Evolutionary conservation across 2,797 vertebrate species (phyloP), one percentile per base, ranked within the genome.

Genomic region (Rhinoraja longicauda): DNA sequence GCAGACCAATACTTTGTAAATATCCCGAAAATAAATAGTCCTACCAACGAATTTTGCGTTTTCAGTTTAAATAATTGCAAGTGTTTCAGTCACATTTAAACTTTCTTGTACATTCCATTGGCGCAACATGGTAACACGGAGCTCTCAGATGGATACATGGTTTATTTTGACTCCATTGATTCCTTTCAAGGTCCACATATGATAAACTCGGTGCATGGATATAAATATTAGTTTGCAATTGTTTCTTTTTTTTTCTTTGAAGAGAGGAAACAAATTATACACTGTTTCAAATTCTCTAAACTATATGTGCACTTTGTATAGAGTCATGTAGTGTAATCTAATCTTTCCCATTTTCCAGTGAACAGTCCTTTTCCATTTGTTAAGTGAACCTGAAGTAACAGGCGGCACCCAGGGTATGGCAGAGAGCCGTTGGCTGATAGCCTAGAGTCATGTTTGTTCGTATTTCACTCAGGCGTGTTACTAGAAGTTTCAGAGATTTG

Each of bases 331-430:
- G 70, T 92, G 39, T 13, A 57, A 75, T 13, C 36, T 73, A 92
- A 92, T 92, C 70, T 21, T 57, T 26, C 45, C 75, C 26, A 72
- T 91, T 91, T 29, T 45, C 88, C 21, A 73, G 73, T 8, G 90
- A 92, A 73, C 90, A 92, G 24, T 57, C 12, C 39, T 92, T 91
- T 92, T 92, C 70, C 70, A 53, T 75, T 75, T 92, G 90, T 92
- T 29, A 53, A 75, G 6, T 15, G 39, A 57, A 72, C 90, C 90
- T 92, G 90, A 92, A 92, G 53, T 73, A 92, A 92, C 53, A 73
- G 13, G 90, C 92, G 67, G 70, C 70, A 57, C 70, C 72, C 12
- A 53, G 67, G 21, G 36, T 17, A 75, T 45, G 39, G 45, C 62
- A 75, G n/a, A 75, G n/a, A 92, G 90, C 1, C 39, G 72, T 39